phyloP scores from a whole-genome alignment of 2,797 vertebrate species.

The Hippopotamyrus pictus region DNA sequence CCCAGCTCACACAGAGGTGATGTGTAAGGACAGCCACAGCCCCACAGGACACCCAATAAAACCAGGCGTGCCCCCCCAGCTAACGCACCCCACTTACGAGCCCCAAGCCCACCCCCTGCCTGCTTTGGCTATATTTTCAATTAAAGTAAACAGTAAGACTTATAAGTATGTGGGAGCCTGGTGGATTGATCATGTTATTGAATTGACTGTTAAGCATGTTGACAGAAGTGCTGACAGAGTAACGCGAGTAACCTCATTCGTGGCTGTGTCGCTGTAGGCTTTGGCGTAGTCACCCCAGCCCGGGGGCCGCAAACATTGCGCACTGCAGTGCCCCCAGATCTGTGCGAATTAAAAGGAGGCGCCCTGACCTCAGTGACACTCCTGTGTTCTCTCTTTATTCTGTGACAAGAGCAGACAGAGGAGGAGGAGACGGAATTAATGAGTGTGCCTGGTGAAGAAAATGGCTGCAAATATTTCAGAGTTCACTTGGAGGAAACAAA shows the following conservation, averaged over 20 bases:
- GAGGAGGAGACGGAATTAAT: conserved; percentile 80
- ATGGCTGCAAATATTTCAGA: conserved; percentile 26
- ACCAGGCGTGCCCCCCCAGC: neutral
- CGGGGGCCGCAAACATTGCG: neutral
- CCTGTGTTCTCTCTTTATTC: conserved; percentile 47
- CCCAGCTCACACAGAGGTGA: neutral
- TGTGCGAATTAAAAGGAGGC: neutral
- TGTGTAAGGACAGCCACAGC: neutral
- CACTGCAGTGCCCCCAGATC: neutral
- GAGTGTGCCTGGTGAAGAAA: conserved; percentile 48
- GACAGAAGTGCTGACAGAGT: neutral
- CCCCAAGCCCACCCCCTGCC: neutral
- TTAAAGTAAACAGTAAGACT: conserved; percentile 17
- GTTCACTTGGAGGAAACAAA: neutral
- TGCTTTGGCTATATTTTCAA: neutral
- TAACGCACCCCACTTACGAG: neutral
- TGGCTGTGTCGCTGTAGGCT: neutral
- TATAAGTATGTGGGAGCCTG: neutral
- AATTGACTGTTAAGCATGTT: conserved; percentile 7
- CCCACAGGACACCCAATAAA: neutral
- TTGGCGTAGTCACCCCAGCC: neutral
- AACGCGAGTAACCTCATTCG: neutral
- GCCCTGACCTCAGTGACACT: conserved; percentile 21
- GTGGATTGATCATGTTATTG: neutral
- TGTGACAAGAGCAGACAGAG: conserved; percentile 72